Evolutionary conservation across 2,888 invertebrate genomes (phyloP).

Genomic region (Zootermopsis nevadensis): DNA sequence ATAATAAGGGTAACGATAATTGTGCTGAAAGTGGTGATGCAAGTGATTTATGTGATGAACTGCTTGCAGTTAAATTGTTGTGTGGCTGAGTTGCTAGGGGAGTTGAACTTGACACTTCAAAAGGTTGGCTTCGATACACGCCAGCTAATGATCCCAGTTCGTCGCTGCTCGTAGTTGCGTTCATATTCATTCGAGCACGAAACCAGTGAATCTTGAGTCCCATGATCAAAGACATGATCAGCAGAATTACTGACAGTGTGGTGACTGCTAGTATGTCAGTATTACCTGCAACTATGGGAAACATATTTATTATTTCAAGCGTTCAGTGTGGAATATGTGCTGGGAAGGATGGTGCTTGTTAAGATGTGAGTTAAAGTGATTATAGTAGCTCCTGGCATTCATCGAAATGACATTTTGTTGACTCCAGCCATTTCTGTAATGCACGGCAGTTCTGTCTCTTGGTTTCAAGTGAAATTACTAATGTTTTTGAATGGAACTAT

Average conservation of each 20-base stretch:
- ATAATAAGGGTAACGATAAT: too few species aligned
- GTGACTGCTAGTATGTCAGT: not conserved
- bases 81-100: not conserved
- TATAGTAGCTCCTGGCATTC: too few species aligned
- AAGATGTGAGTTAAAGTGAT: too few species aligned
- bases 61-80: not conserved
- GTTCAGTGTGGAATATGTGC: too few species aligned
- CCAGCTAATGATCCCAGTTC: not conserved
- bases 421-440: too few species aligned
- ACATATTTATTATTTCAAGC: too few species aligned
- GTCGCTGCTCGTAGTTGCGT: not conserved
- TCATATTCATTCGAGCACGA: constrained; percentile 61
- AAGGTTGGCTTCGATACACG: constrained; percentile 4
- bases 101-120: not conserved
- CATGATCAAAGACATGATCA: constrained; percentile 52
- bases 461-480: too few species aligned
- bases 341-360: too few species aligned
- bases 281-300: not conserved
- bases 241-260: not conserved
- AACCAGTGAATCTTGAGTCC: constrained; percentile 67
- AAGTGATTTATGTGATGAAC: not conserved
- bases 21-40: not conserved
- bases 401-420: too few species aligned
- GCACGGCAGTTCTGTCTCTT: too few species aligned
- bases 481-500: too few species aligned